Conservation (phyloP, 2,797 vertebrate species). For the Orientallactaga sibirica region DNA sequence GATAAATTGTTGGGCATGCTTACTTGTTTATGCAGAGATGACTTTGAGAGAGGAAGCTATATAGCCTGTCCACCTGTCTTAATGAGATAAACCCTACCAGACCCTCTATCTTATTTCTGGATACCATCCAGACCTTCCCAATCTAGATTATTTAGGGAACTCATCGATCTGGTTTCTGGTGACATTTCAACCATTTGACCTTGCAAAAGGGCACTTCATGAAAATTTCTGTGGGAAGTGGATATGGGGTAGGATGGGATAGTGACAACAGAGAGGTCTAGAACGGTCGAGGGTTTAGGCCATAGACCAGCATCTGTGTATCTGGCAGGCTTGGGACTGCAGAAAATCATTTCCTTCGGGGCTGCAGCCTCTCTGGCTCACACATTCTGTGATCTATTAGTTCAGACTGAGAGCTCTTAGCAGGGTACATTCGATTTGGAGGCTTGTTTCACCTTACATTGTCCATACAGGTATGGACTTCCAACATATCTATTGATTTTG, state of each 20-base stretch:
- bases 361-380: not conserved
- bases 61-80: no score
- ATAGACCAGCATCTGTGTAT: not conserved
- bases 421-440: not conserved
- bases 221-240: not conserved
- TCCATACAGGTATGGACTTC: not conserved
- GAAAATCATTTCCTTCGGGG: no score
- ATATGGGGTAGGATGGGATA: rapidly evolving
- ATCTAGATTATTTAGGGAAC: not conserved
- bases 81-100: not conserved
- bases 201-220: not conserved
- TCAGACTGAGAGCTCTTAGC: not conserved
- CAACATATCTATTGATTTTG: not conserved
- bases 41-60: not conserved
- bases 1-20: not conserved
- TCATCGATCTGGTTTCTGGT: not conserved
- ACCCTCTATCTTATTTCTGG: not conserved
- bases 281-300: not conserved
- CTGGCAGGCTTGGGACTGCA: not conserved
- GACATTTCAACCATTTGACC: not conserved
- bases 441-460: not conserved
- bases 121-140: not conserved
- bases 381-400: not conserved
- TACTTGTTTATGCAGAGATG: not conserved
- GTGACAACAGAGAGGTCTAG: no score